Conservation (phyloP, 2,888 invertebrate species). For the Aspidiotus destructor region DNA sequence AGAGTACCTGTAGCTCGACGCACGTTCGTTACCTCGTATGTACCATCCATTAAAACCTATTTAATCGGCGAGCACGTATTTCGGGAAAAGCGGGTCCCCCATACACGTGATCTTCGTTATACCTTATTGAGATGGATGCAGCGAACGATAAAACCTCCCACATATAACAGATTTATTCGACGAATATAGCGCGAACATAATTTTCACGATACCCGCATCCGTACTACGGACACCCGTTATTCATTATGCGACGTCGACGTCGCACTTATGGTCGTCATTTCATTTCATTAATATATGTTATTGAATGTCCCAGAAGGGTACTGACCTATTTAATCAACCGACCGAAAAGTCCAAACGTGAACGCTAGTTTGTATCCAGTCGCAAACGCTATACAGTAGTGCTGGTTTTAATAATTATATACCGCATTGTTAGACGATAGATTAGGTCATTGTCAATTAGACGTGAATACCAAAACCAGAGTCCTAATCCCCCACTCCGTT, state of each 20-base stretch:
- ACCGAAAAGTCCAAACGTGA: conserved; percentile 18
- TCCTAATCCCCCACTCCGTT: neutral
- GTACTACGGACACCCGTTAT: conserved; percentile 15
- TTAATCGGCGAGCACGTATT: neutral
- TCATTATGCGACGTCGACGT: conserved; percentile 9
- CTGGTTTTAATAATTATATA: conserved; percentile 8
- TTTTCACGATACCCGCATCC: conserved; percentile 21
- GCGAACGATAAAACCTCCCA: conserved; percentile 8
- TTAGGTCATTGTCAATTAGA: conserved; percentile 28
- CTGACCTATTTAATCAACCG: conserved; percentile 24
- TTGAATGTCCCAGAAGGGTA: conserved; percentile 20
- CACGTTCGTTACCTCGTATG: too few species aligned
- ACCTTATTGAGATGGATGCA: neutral
- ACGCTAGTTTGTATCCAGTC: neutral
- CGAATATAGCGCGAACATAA: conserved; percentile 7
- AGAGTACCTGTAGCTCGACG: too few species aligned
- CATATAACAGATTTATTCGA: conserved; percentile 5
- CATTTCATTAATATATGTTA: conserved; percentile 24
- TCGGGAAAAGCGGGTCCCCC: conserved; percentile 18
- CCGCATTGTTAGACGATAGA: neutral
- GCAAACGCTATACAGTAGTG: conserved; percentile 1
- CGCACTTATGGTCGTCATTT: conserved; percentile 11
- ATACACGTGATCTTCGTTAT: neutral
- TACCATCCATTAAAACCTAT: too few species aligned
- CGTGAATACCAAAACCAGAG: neutral